Evolutionary conservation across 2,797 vertebrate species (phyloP).

Genomic region (Borostomias antarcticus): DNA sequence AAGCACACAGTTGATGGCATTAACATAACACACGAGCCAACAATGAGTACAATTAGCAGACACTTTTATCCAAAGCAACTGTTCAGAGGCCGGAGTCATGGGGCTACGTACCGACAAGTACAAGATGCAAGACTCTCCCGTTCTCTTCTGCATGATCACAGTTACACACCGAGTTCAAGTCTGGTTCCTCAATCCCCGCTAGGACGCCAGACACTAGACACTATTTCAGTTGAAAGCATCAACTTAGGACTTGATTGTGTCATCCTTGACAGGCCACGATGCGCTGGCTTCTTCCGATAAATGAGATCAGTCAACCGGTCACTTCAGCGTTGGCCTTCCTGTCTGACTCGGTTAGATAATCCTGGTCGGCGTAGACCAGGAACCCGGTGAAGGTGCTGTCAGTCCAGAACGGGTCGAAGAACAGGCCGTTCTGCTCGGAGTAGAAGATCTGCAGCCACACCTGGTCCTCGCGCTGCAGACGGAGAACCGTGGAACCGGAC

Average conservation of each 20-base stretch:
- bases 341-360: conserved; percentile 79
- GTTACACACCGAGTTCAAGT: too few species aligned
- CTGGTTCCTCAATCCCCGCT: too few species aligned
- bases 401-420: conserved; percentile 97
- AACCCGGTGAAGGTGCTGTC: conserved; percentile 98
- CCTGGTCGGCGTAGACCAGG: conserved; percentile 90
- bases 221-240: not conserved
- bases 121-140: too few species aligned
- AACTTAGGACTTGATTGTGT: too few species aligned
- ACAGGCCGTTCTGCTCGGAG: conserved; percentile 95
- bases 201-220: not conserved
- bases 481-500: conserved; percentile 92
- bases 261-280: too few species aligned
- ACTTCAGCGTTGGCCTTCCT: conserved; percentile 56
- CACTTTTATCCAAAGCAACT: too few species aligned
- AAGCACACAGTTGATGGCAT: too few species aligned
- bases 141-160: too few species aligned
- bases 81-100: too few species aligned
- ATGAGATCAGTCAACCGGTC: conserved; percentile 45
- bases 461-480: conserved; percentile 84
- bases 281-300: not conserved
- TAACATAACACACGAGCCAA: too few species aligned
- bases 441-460: conserved; percentile 99
- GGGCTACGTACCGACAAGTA: too few species aligned
- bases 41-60: too few species aligned